These are phyloP conservation scores for Drosophila elegans DNA, from an alignment of 1,140 invertebrate genomes.

Conservation along the genomic window DNA sequence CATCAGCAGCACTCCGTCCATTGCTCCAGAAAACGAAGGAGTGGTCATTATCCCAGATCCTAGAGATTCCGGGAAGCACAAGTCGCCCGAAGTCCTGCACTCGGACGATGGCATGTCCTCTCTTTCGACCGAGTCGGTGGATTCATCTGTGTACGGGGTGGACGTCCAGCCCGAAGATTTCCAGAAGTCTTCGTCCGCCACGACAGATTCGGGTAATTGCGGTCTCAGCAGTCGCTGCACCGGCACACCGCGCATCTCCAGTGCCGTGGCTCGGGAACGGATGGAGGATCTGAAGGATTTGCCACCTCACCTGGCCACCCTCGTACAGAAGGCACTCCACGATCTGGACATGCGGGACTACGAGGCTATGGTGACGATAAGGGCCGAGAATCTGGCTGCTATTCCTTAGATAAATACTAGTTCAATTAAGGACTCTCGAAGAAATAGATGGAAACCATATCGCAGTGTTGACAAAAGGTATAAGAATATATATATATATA, in stretches of 20 bases:
- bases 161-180: constrained; percentile 55
- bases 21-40: constrained; percentile 32
- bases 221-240: constrained; percentile 44
- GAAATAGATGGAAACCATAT: constrained; percentile 35
- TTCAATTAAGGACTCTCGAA: constrained; percentile 24
- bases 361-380: constrained; percentile 71
- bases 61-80: constrained; percentile 44
- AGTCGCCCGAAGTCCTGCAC: constrained; percentile 25
- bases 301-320: constrained; percentile 73
- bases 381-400: constrained; percentile 53
- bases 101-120: constrained; percentile 81
- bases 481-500: constrained; percentile 20
- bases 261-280: constrained; percentile 68
- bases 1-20: constrained; percentile 25
- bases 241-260: constrained; percentile 61
- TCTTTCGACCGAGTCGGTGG: constrained; percentile 72
- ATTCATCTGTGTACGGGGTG: constrained; percentile 77
- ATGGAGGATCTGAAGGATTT: constrained; percentile 79
- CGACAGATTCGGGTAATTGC: constrained; percentile 74
- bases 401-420: constrained; percentile 46
- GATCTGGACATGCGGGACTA: constrained; percentile 79
- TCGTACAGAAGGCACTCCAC: constrained; percentile 78
- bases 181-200: constrained; percentile 69
- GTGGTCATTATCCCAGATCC: constrained; percentile 57
- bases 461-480: constrained; percentile 34